Percentiles rank a stretch among this genome's conserved stretches.
Conservation (phyloP, 2,888 invertebrate genomes). For the Idaea straminata region DNA sequence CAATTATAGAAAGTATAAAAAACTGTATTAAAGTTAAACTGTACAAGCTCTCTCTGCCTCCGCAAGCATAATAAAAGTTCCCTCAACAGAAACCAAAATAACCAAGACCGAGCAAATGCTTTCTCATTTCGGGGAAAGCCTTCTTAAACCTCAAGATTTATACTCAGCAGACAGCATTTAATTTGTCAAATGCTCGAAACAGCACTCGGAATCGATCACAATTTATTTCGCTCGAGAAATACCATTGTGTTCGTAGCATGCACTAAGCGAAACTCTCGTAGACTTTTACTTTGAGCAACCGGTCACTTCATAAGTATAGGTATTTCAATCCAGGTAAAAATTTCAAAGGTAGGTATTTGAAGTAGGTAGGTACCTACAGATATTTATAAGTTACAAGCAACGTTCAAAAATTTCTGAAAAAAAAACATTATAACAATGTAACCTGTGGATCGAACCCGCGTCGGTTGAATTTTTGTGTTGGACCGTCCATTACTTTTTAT, state of each 20-base stretch:
- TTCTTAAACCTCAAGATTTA: neutral
- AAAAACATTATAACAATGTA: no score
- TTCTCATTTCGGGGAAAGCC: neutral
- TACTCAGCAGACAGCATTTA: conserved; percentile 8
- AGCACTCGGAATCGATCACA: conserved; percentile 16
- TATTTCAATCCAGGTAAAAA: neutral
- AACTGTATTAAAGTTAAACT: neutral
- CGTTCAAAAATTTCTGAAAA: no score
- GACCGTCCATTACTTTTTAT: no score
- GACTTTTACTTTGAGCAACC: neutral
- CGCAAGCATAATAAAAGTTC: neutral
- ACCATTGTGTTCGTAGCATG: conserved; percentile 16
- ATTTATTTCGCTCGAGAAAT: conserved; percentile 18
- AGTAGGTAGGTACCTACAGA: neutral
- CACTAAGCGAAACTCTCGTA: conserved; percentile 5
- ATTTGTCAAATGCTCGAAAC: conserved; percentile 13
- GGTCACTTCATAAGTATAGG: conserved; percentile 2
- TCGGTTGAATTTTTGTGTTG: no score
- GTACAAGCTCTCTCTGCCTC: neutral
- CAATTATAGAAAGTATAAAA: neutral
- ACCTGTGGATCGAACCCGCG: no score
- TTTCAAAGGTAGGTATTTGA: neutral
- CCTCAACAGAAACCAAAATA: neutral
- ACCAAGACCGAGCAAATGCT: neutral
- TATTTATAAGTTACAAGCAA: no score